Evolutionary conservation across 2,888 invertebrate species (phyloP).

Genomic region (Brassicogethes aeneus): DNA sequence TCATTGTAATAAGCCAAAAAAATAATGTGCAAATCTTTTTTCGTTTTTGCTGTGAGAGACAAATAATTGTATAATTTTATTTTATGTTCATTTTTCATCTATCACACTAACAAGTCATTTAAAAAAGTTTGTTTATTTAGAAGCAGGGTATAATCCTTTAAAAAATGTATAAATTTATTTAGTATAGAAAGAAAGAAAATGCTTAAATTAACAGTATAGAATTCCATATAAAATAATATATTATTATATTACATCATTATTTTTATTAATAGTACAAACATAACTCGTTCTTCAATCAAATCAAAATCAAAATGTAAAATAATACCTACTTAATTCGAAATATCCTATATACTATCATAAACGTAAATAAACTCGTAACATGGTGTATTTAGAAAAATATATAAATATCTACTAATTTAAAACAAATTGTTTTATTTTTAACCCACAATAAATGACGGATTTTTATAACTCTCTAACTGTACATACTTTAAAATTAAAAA

Average conservation of each 20-base stretch:
- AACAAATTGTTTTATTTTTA: no score
- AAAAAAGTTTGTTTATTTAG: conserved; percentile 10
- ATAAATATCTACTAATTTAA: no score
- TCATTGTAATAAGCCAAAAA: conserved; percentile 12
- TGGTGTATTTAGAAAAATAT: conserved; percentile 10
- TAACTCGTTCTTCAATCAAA: conserved; percentile 17
- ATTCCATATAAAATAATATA: conserved; percentile 7
- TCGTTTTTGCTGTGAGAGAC: conserved; percentile 15
- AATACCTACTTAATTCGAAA: conserved; percentile 15
- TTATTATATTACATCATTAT: conserved; percentile 10
- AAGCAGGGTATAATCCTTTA: conserved; percentile 15
- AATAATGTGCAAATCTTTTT: conserved; percentile 5
- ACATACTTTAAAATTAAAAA: no score
- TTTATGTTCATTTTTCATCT: conserved; percentile 11
- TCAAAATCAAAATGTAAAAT: conserved; percentile 14
- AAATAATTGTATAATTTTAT: conserved; percentile 10
- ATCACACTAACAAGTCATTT: conserved; percentile 18
- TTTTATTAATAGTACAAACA: conserved; percentile 25
- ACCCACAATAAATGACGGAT: no score
- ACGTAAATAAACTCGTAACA: conserved; percentile 6
- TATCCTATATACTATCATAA: conserved; percentile 8
- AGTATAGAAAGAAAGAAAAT: conserved; percentile 10
- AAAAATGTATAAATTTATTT: conserved; percentile 11
- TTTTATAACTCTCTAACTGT: no score
- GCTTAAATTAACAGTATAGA: conserved; percentile 14